phyloP scores from a whole-genome alignment of 2,888 invertebrate species.

The Hipparchia sbordonii region DNA sequence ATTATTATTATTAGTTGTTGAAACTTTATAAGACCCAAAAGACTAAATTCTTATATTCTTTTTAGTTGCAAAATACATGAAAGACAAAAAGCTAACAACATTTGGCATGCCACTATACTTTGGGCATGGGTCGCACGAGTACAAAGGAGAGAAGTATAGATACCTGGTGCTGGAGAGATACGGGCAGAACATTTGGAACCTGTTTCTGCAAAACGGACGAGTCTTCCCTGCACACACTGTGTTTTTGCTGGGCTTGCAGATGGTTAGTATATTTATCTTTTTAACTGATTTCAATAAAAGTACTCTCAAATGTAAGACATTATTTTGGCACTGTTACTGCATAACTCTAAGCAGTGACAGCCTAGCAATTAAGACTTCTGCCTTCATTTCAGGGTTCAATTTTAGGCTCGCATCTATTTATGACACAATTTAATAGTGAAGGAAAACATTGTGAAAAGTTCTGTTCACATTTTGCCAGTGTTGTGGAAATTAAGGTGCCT shows the following conservation, averaged over 20 bases:
- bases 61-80: slow-evolving; percentile 88
- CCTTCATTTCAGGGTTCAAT: too few species aligned
- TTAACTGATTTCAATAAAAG: neutral
- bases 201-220: slow-evolving; percentile 86
- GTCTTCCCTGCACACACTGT: slow-evolving; percentile 88
- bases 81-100: slow-evolving; percentile 85
- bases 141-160: slow-evolving; percentile 90
- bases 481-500: too few species aligned
- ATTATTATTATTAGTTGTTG: too few species aligned
- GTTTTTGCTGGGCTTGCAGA: slow-evolving; percentile 91
- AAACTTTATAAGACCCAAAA: too few species aligned
- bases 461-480: too few species aligned
- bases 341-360: too few species aligned
- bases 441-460: too few species aligned
- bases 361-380: too few species aligned
- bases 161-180: slow-evolving; percentile 96
- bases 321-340: too few species aligned
- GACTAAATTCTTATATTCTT: neutral
- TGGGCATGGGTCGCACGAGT: slow-evolving; percentile 92
- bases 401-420: too few species aligned
- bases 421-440: too few species aligned
- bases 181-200: slow-evolving; percentile 92
- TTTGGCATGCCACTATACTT: slow-evolving; percentile 94
- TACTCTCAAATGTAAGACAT: neutral
- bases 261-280: slow-evolving; percentile 83